Conservation (phyloP, 1,140 invertebrate species). For the Heterodera carotae region DNA sequence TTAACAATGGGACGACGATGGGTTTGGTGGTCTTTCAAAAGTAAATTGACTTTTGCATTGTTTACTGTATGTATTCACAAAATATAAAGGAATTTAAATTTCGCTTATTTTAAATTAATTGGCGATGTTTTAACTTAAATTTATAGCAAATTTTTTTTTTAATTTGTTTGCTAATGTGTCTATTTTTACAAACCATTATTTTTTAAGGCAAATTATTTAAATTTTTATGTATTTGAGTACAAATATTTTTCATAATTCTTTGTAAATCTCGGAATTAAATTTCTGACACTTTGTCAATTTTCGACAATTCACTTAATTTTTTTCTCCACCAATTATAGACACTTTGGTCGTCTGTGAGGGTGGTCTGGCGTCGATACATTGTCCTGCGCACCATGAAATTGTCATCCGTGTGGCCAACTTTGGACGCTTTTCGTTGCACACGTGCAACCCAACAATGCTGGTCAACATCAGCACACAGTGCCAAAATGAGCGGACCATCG, state of each 20-base stretch:
- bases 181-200: too few species aligned
- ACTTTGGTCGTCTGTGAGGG: slow-evolving; percentile 36
- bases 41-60: too few species aligned
- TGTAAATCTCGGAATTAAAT: too few species aligned
- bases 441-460: slow-evolving; percentile 30
- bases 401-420: slow-evolving; percentile 36
- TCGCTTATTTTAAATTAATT: not conserved
- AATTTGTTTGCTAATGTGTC: too few species aligned
- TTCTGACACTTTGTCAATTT: too few species aligned
- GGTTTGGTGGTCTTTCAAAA: too few species aligned
- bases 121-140: not conserved
- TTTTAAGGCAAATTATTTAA: too few species aligned
- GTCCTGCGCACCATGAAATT: slow-evolving; percentile 33
- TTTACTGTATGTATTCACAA: not conserved
- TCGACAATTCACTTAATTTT: too few species aligned
- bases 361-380: slow-evolving; percentile 21
- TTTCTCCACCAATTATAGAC: slow-evolving; percentile 25
- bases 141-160: too few species aligned
- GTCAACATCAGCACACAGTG: slow-evolving; percentile 30
- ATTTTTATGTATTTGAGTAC: too few species aligned
- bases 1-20: not conserved
- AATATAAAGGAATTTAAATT: slow-evolving; percentile 4
- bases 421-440: slow-evolving; percentile 35
- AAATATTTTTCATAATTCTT: too few species aligned
- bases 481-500: slow-evolving; percentile 26